These are phyloP conservation scores for Lepus americanus DNA, from an alignment of 2,113 vertebrate species.

Conservation along the genomic window DNA sequence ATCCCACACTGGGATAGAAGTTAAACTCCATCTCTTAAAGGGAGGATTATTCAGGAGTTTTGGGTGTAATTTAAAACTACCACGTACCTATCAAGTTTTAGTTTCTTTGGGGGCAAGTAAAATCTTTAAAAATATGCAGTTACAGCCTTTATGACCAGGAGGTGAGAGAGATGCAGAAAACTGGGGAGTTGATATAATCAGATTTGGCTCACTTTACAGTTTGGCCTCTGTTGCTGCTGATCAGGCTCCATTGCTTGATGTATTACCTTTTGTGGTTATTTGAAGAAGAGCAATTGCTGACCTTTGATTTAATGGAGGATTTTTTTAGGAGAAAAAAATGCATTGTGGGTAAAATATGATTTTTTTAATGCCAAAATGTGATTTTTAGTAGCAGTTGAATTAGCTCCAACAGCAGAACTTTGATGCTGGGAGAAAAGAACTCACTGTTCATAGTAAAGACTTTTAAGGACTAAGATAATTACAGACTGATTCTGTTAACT, in stretches of 20 bases:
- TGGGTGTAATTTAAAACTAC: background rate
- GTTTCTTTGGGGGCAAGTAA: background rate
- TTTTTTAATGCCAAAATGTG: background rate
- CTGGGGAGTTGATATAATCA: background rate
- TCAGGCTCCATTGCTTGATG: background rate
- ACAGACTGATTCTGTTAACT: background rate
- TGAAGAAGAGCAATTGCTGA: background rate
- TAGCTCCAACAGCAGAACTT: constrained; percentile 29
- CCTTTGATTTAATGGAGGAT: constrained; percentile 27
- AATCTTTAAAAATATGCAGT: background rate
- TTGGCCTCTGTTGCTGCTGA: background rate
- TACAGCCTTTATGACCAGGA: background rate
- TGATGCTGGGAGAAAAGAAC: background rate
- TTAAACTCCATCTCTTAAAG: constrained; percentile 4
- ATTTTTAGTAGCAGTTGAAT: constrained; percentile 30
- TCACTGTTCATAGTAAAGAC: constrained; percentile 44
- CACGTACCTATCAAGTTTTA: background rate
- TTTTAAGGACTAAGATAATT: background rate
- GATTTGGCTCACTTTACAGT: background rate
- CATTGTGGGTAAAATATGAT: background rate
- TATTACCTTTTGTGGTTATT: background rate
- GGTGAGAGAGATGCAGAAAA: background rate
- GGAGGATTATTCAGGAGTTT: background rate
- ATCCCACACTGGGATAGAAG: background rate
- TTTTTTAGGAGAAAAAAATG: background rate